Conservation (phyloP, 1,140 invertebrate species). For the Sminthurides bifidus region DNA sequence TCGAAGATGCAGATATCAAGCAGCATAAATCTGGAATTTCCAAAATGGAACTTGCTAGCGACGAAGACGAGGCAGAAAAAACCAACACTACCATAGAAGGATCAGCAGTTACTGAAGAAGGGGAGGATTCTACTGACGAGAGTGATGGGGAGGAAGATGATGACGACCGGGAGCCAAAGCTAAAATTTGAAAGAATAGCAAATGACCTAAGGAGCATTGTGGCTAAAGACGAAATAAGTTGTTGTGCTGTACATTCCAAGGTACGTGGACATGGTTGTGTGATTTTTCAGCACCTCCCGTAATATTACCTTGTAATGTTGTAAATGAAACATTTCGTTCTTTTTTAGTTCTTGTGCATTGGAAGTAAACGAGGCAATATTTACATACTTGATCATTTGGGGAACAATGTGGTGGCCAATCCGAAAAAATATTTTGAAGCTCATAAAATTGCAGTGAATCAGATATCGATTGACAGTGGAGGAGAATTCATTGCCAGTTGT, state of each 20-base stretch:
- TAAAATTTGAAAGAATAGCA: slow-evolving; percentile 77
- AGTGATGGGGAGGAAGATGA: slow-evolving; percentile 32
- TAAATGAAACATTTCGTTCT: neutral
- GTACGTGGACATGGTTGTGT: slow-evolving; percentile 38
- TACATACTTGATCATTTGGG: slow-evolving; percentile 78
- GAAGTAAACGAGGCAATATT: slow-evolving; percentile 78
- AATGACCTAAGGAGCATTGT: slow-evolving; percentile 80
- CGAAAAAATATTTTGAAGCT: slow-evolving; percentile 56
- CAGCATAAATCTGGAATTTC: too few relatives aligned
- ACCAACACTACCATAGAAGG: slow-evolving; percentile 1
- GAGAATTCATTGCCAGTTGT: slow-evolving; percentile 85
- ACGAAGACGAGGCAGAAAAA: slow-evolving; percentile 6
- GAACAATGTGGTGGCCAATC: slow-evolving; percentile 49
- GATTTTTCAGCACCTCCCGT: neutral
- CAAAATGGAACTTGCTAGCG: neutral
- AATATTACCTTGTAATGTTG: neutral
- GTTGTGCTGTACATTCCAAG: slow-evolving; percentile 83
- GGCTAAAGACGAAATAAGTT: slow-evolving; percentile 76
- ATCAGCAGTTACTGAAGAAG: slow-evolving; percentile 9
- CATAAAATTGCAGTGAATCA: slow-evolving; percentile 85
- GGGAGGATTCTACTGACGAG: slow-evolving; percentile 5
- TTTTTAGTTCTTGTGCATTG: slow-evolving; percentile 72
- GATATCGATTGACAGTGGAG: slow-evolving; percentile 83
- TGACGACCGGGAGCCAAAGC: slow-evolving; percentile 71
- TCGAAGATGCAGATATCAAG: neutral